Base-by-base conservation (phyloP, 1,140 invertebrate genomes). In the roundworm (Caenorhabditis elegans) region DNA sequence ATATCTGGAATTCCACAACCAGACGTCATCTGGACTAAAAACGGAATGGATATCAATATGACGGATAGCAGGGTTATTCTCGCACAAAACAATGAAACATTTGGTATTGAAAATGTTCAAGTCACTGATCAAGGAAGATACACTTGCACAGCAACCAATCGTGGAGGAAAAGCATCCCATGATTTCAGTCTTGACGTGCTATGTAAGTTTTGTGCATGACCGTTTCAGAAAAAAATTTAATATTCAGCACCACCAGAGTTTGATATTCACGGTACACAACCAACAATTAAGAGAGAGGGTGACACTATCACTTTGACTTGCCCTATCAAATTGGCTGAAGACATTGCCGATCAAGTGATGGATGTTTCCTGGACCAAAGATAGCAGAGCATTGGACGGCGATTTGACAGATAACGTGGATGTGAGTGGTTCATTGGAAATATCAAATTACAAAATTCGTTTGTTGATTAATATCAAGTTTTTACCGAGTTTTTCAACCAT, bases 21-120 rank as follows among this genome's bases (percentile, higher is more conserved):
- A 17, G 80, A 83, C 0, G 85, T 91, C 15, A 78, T 82, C 3
- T 91, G 91, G 91, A 60, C 84, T 15, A 90, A 90, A 83, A 88
- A 91, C 83, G 90, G 88, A 15, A 17, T 85, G n/a, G 82, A 79
- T 0, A 88, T 92, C 39, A 76, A 82, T 55, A 26, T 76, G 4
- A 31, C 28, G 1, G 80, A 80, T 46, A 53, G 51, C 10, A 83
- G 83, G 55, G 79, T 76, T 26, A 83, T 76, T 53, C 48, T 78
- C 26, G 85, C 76, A 13, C 82, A 89, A 83, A 84, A 83, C 19
- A 89, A 89, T 55, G 88, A 89, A 39, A 89, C 88, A 6, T 85
- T 89, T 49, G 84, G 78, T 13, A 87, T 89, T 49, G 48, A 80
- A 8, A 75, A 82, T 4, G 84, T 89, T 13, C 31, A 78, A 31